Evolutionary conservation across 1,140 invertebrate genomes (phyloP).

Genomic region (Brachionus asplanchnoidis): DNA sequence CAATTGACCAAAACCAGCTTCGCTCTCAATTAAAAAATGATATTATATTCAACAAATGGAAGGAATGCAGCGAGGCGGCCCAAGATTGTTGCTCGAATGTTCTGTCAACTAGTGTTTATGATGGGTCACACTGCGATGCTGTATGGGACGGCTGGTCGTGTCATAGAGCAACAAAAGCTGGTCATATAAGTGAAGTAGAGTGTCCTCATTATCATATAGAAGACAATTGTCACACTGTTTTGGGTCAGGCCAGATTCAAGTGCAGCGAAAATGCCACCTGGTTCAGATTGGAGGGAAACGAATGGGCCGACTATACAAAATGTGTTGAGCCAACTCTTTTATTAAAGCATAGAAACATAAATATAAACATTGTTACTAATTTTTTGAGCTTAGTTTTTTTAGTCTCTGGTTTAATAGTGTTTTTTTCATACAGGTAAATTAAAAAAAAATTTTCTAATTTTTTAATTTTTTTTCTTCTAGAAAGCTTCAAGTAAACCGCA

Average conservation of each 20-base stretch:
- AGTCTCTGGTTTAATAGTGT: not conserved
- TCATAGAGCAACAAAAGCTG: not conserved
- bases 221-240: constrained; percentile 10
- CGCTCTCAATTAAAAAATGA: not conserved
- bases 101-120: not conserved
- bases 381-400: constrained; percentile 25
- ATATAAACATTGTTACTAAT: constrained; percentile 3
- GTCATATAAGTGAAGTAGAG: not conserved
- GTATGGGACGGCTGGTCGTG: constrained; percentile 39
- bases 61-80: not conserved
- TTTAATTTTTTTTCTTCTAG: not conserved
- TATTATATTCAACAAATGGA: not conserved
- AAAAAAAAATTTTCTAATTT: not conserved
- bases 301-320: constrained; percentile 15
- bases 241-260: not conserved
- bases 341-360: not conserved
- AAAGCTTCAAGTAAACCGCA: constrained; percentile 24
- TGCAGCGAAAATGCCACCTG: not conserved
- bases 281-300: not conserved
- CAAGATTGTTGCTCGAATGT: not conserved
- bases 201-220: not conserved
- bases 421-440: constrained; percentile 18
- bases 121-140: not conserved
- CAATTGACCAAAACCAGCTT: not conserved
- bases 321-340: not conserved